Evolutionary conservation across 1,140 invertebrate genomes (phyloP).

Genomic region (Leucophenga varia): DNA sequence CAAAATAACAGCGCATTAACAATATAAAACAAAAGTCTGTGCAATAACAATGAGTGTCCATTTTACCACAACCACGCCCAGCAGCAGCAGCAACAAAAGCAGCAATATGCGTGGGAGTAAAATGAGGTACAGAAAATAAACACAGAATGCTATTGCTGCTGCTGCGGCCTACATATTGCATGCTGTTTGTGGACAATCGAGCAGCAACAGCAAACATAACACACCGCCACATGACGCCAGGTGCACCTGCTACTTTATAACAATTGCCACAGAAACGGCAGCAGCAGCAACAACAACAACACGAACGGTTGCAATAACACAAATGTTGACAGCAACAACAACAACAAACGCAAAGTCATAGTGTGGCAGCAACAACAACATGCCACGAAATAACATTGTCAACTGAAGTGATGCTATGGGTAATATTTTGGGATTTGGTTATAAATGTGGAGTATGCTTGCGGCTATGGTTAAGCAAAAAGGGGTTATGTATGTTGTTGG

Average conservation of each 20-base stretch:
- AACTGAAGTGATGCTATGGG: conserved; percentile 22
- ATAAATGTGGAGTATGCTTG: conserved; percentile 5
- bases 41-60: too few relatives aligned
- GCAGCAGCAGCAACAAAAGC: conserved; percentile 1
- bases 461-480: not conserved
- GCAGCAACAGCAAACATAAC: too few relatives aligned
- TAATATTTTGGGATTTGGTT: not conserved
- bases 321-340: not conserved
- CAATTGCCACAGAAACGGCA: conserved; percentile 19
- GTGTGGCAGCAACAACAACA: conserved; percentile 35
- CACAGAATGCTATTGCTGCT: conserved; percentile 32
- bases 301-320: conserved; percentile 34
- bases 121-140: conserved; percentile 1
- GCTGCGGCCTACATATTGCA: conserved; percentile 11
- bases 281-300: too few relatives aligned
- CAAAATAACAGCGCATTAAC: too few relatives aligned
- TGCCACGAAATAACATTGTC: conserved; percentile 26
- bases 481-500: conserved; percentile 27
- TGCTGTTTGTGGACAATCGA: too few relatives aligned
- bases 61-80: not conserved
- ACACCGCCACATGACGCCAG: not conserved
- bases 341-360: conserved; percentile 7
- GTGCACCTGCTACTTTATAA: not conserved
- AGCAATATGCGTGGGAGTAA: conserved; percentile 3
- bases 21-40: too few relatives aligned